These are phyloP conservation scores for Holothuria leucospilota DNA, from an alignment of 53 echinoderm and acorn worm species.

Conservation along the genomic window DNA sequence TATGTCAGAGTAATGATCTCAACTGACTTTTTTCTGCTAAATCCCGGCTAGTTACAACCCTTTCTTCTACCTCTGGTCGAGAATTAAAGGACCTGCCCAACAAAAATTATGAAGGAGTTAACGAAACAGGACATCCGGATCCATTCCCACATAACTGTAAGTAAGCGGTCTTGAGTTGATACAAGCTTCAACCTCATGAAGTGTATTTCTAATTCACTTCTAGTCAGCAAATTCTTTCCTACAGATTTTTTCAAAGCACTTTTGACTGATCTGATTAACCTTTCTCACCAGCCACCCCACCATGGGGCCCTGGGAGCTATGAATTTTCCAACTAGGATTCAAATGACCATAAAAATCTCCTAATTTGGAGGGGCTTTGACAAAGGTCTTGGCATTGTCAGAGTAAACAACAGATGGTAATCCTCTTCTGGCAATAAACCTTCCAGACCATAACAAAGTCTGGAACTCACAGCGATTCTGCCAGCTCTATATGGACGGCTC, in stretches of 20 bases:
- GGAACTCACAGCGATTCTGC: slow-evolving; percentile 5
- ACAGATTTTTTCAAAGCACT: slow-evolving; percentile 3
- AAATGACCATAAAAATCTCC: background rate
- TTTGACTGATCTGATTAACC: slow-evolving; percentile 32
- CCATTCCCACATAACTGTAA: background rate
- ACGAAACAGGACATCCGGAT: background rate
- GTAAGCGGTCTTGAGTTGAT: slow-evolving; percentile 29
- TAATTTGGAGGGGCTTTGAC: background rate
- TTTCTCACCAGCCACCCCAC: too few species aligned
- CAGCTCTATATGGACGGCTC: slow-evolving; percentile 42
- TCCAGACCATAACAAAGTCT: slow-evolving; percentile 9
- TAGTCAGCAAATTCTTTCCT: background rate
- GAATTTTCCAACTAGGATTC: slow-evolving; percentile 15
- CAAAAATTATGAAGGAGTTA: slow-evolving; percentile 2
- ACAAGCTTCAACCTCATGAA: slow-evolving; percentile 22
- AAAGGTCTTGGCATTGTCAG: slow-evolving; percentile 43
- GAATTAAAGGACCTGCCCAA: background rate
- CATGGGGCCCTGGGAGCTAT: slow-evolving; percentile 27
- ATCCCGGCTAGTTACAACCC: background rate
- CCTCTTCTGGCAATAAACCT: slow-evolving; percentile 30
- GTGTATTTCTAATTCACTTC: background rate
- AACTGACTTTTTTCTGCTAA: slow-evolving; percentile 17
- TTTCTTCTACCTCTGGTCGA: background rate
- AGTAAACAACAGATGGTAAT: slow-evolving; percentile 26
- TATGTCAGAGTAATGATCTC: too few species aligned